Base-by-base conservation (phyloP, 1,140 invertebrate species). In the Listronotus bonariensis region DNA sequence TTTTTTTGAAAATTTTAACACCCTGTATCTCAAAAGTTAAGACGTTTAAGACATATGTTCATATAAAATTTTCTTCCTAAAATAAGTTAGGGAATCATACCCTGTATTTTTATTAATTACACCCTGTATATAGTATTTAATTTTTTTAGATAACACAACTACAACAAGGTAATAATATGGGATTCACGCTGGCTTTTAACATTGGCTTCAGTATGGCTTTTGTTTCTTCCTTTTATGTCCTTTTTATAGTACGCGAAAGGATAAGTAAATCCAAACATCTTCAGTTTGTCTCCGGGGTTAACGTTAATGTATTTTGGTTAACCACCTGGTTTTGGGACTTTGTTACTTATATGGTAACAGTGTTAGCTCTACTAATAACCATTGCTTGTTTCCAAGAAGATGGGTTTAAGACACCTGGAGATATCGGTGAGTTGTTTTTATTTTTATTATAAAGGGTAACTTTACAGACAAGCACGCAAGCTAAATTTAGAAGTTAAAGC, bases 271-370 rank as follows among this genome's bases (percentile, higher is more conserved):
- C 85, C 5, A 89, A 88, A 73, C 87, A 89, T 74, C 74, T 88
- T 15, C 87, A 89, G 75, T 84, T 78, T 83, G 89, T 93, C 17
- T 90, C 90, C 43, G 92, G 92, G 3, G 88, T 90, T 0, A 84
- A 87, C 40, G 84, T 88, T 0, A 79, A 84, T 14, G 84, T 85
- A 1, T 89, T 88, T 77, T 93, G 92, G 92, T 51, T 84, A 1
- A 81, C 87, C 0, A 86, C 87, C 0, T 85, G 89, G 17, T 41
- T 89, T 0, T 93, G 90, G 86, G 92, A 94, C 74, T 83, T 85
- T 71, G 74, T 87, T 20, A 90, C 87, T 49, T 83, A 89, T 55
- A 72, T 87, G 8, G 48, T 86, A 0, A 84, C 85, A 0, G 77
- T 80, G 17, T 31, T 84, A 6, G 79, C 79, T 36, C 76, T 86